A percentile compares a stretch with the other conserved stretches of the same genome.
Conservation (phyloP, 2,113 vertebrate genomes). For the Microtus richardsoni region DNA sequence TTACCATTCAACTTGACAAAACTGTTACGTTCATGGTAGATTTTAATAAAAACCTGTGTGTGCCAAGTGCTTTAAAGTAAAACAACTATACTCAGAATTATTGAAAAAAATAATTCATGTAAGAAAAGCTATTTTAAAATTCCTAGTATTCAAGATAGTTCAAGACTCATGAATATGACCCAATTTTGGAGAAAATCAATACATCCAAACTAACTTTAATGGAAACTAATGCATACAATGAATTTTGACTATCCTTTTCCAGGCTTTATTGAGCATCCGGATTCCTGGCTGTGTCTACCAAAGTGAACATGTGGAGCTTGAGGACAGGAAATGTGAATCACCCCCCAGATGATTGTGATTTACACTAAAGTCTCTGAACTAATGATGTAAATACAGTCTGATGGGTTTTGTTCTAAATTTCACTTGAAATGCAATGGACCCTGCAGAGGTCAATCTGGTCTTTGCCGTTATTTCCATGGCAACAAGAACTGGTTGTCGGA, state of each 20-base stretch:
- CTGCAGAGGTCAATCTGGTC: neutral
- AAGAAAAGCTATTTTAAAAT: neutral
- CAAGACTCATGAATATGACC: neutral
- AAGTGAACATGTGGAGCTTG: neutral
- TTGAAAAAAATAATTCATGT: neutral
- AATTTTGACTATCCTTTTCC: neutral
- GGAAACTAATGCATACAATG: neutral
- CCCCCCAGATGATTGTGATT: neutral
- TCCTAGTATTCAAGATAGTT: neutral
- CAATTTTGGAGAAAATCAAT: neutral
- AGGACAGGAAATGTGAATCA: neutral
- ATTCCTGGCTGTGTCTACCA: neutral
- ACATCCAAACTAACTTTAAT: neutral
- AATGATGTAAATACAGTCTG: neutral
- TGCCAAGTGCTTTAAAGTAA: neutral
- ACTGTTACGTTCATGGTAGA: neutral
- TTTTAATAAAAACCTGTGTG: constrained; percentile 32
- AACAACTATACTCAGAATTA: neutral
- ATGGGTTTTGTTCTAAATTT: neutral
- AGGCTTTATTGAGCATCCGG: neutral
- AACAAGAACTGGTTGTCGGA: neutral
- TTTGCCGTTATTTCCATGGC: neutral
- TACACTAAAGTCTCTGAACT: neutral
- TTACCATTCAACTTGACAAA: neutral
- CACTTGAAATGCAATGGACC: neutral